Evolutionary conservation across 1,140 invertebrate species (phyloP).

Genomic region (Acromyrmex charruanus): DNA sequence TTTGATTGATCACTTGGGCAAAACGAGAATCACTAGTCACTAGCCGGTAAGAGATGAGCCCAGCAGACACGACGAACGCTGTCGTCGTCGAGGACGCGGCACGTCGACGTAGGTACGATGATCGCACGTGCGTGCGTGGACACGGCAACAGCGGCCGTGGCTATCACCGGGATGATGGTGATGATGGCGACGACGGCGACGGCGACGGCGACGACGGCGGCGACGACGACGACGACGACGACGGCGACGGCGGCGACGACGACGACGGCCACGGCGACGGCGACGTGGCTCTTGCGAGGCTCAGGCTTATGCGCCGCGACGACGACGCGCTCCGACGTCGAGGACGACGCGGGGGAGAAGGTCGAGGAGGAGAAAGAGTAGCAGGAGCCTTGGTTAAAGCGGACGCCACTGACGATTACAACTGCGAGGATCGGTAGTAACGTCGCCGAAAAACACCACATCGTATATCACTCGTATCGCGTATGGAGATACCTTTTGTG

Average conservation of each 20-base stretch:
- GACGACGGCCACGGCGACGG: slow-evolving; percentile 3
- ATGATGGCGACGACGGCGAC: slow-evolving; percentile 24
- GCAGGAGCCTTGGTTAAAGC: slow-evolving; percentile 68
- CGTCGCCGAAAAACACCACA: slow-evolving; percentile 80
- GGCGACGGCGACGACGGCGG: background rate
- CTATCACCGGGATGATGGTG: slow-evolving; percentile 14
- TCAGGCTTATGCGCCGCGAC: slow-evolving; percentile 72
- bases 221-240: slow-evolving; percentile 63
- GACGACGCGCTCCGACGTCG: slow-evolving; percentile 58
- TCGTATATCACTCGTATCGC: slow-evolving; percentile 80
- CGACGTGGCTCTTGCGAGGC: slow-evolving; percentile 69
- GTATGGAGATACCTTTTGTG: slow-evolving; percentile 60
- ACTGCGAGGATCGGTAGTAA: slow-evolving; percentile 72
- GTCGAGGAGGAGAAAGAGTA: slow-evolving; percentile 34
- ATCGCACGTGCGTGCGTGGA: slow-evolving; percentile 52
- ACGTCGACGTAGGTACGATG: slow-evolving; percentile 48
- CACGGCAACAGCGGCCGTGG: background rate
- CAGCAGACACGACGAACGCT: slow-evolving; percentile 67
- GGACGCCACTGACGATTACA: slow-evolving; percentile 78
- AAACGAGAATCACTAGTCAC: slow-evolving; percentile 77
- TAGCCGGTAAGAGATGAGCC: slow-evolving; percentile 73
- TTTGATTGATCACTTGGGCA: slow-evolving; percentile 62
- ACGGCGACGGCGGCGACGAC: slow-evolving; percentile 35
- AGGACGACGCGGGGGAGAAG: slow-evolving; percentile 29
- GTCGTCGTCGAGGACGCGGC: slow-evolving; percentile 73